Percentiles rank a stretch among this genome's conserved stretches.
phyloP scores from a whole-genome alignment of 1,140 invertebrate genomes.

The Ceratina japonica region DNA sequence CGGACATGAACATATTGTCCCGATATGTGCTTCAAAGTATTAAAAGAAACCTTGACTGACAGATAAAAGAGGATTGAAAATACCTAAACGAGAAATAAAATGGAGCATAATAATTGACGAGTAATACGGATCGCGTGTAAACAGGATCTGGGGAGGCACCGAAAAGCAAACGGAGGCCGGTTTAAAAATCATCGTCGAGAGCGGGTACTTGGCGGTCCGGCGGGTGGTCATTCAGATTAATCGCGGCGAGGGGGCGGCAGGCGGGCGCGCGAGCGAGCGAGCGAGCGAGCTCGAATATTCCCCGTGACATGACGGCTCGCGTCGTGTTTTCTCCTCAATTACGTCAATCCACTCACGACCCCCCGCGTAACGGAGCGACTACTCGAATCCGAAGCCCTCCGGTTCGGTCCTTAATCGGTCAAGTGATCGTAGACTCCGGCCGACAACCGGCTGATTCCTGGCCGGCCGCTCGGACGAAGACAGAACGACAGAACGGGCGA shows the following conservation, averaged over 20 bases:
- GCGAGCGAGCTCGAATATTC: slow-evolving; percentile 58
- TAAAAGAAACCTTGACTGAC: too few species aligned
- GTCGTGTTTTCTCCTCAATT: slow-evolving; percentile 79
- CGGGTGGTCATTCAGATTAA: slow-evolving; percentile 47
- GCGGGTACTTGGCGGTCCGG: background rate
- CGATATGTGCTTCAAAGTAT: background rate
- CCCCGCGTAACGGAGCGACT: slow-evolving; percentile 71
- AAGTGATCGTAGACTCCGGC: slow-evolving; percentile 77
- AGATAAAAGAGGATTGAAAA: too few species aligned
- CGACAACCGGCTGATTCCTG: slow-evolving; percentile 56
- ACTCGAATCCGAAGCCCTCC: slow-evolving; percentile 75
- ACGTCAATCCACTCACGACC: slow-evolving; percentile 78
- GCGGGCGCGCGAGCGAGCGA: too few species aligned
- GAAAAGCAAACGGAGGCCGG: too few species aligned
- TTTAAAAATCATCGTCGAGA: background rate
- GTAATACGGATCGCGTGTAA: too few species aligned
- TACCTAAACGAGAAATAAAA: too few species aligned
- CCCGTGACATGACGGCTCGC: slow-evolving; percentile 65
- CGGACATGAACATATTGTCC: too few species aligned
- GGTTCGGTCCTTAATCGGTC: slow-evolving; percentile 78
- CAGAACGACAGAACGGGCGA: slow-evolving; percentile 15
- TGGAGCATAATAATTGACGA: too few species aligned
- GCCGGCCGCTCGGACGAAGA: slow-evolving; percentile 13
- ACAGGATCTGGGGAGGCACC: too few species aligned
- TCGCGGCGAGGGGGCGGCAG: slow-evolving; percentile 25